Percentiles rank a stretch among this genome's conserved stretches.
phyloP scores from a whole-genome alignment of 2,797 vertebrate genomes.

The Petrocephalus schoutedeni region DNA sequence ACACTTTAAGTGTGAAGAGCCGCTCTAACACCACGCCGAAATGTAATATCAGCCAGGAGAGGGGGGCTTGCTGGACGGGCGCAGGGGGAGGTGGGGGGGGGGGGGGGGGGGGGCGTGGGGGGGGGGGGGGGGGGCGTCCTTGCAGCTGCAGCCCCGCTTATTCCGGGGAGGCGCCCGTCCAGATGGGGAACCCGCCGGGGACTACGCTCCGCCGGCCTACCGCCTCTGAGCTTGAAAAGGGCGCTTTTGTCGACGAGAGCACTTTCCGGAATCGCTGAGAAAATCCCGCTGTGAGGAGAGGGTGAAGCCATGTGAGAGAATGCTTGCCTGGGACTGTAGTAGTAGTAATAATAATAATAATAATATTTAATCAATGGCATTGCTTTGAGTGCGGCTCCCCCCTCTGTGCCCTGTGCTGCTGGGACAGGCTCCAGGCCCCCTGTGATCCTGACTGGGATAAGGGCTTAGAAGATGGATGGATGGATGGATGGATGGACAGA shows the following conservation, averaged over 20 bases:
- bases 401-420: too few species aligned
- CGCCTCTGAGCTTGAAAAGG: background rate
- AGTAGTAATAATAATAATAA: too few species aligned
- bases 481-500: too few species aligned
- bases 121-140: too few species aligned
- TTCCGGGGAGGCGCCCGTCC: background rate
- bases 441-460: too few species aligned
- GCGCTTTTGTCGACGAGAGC: background rate
- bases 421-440: too few species aligned
- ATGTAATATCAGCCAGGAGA: background rate
- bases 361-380: too few species aligned
- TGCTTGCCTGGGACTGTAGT: too few species aligned
- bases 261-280: background rate
- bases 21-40: background rate
- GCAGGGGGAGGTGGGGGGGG: background rate
- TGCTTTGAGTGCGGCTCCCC: too few species aligned
- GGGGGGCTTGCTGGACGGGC: background rate
- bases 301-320: background rate
- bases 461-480: too few species aligned
- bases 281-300: background rate
- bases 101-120: too few species aligned
- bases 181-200: background rate
- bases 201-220: background rate
- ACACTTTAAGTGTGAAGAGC: slow-evolving; percentile 9
- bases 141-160: background rate